Conservation (phyloP, 2,888 invertebrate species). For the Morpho deidamia region DNA sequence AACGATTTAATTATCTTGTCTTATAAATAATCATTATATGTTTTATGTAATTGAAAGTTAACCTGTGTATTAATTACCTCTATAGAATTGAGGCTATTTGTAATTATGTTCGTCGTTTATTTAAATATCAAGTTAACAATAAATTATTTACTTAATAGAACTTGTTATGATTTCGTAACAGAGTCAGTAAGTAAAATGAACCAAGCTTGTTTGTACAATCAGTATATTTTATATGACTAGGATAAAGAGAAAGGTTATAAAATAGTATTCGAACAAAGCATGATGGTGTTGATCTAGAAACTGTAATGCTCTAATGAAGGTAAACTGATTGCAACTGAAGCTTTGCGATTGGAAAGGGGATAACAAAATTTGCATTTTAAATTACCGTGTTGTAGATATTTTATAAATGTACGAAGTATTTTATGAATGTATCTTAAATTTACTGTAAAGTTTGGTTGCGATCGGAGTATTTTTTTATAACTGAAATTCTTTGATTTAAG, state of each 20-base stretch:
- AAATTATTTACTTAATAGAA: conserved; percentile 12
- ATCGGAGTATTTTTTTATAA: too few relatives aligned
- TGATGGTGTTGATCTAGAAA: conserved; percentile 4
- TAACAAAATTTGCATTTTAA: neutral
- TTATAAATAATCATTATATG: neutral
- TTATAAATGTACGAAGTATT: too few relatives aligned
- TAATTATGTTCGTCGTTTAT: conserved; percentile 7
- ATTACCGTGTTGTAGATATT: too few relatives aligned
- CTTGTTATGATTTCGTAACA: conserved; percentile 9
- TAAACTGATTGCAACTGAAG: neutral
- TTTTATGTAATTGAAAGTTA: neutral
- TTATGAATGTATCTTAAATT: too few relatives aligned
- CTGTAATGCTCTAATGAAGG: conserved; percentile 7
- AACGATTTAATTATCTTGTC: neutral
- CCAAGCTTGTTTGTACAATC: too few relatives aligned
- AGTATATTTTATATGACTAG: neutral
- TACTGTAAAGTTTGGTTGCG: too few relatives aligned
- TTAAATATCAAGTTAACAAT: conserved; percentile 13
- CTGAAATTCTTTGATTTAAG: too few relatives aligned
- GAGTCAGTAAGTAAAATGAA: too few relatives aligned
- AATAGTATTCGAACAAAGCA: conserved; percentile 7
- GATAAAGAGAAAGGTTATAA: conserved; percentile 7
- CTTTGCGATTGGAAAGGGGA: neutral
- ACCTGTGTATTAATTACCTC: conserved; percentile 5
- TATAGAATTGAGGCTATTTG: conserved; percentile 7